Percentiles rank a stretch among this genome's conserved stretches.
Evolutionary conservation across 2,113 vertebrate genomes (phyloP).

Genomic region (Tupaia tana): DNA sequence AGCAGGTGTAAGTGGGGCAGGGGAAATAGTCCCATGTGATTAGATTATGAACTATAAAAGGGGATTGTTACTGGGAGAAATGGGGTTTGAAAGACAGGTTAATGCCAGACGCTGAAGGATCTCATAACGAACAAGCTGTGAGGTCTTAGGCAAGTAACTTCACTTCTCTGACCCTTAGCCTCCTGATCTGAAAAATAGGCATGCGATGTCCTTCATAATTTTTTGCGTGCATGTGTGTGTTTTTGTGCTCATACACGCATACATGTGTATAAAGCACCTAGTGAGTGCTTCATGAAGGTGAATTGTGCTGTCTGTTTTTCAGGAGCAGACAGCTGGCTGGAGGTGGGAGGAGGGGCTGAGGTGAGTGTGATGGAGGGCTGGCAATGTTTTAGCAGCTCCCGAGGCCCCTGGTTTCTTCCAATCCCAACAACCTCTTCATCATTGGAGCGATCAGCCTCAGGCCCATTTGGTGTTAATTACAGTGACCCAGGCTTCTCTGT

Average conservation of each 20-base stretch:
- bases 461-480: slow-evolving; percentile 87
- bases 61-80: neutral
- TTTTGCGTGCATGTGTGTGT: neutral
- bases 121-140: neutral
- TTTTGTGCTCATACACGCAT: neutral
- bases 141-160: slow-evolving; percentile 9
- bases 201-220: neutral
- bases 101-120: neutral
- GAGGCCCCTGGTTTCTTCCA: slow-evolving; percentile 61
- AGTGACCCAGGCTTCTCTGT: slow-evolving; percentile 74
- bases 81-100: slow-evolving; percentile 27
- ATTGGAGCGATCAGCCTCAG: slow-evolving; percentile 70
- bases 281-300: neutral
- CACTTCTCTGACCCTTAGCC: neutral
- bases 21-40: neutral
- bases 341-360: neutral
- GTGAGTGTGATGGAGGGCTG: neutral
- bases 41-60: neutral
- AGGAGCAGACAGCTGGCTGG: neutral
- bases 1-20: neutral
- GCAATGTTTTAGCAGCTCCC: slow-evolving; percentile 67
- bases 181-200: slow-evolving; percentile 17
- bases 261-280: neutral
- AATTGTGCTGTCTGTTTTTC: neutral
- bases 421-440: slow-evolving; percentile 72